Percentiles rank a stretch among this genome's conserved stretches.
Evolutionary conservation across 2,888 invertebrate species (phyloP).

Genomic region (Oscheius onirici): DNA sequence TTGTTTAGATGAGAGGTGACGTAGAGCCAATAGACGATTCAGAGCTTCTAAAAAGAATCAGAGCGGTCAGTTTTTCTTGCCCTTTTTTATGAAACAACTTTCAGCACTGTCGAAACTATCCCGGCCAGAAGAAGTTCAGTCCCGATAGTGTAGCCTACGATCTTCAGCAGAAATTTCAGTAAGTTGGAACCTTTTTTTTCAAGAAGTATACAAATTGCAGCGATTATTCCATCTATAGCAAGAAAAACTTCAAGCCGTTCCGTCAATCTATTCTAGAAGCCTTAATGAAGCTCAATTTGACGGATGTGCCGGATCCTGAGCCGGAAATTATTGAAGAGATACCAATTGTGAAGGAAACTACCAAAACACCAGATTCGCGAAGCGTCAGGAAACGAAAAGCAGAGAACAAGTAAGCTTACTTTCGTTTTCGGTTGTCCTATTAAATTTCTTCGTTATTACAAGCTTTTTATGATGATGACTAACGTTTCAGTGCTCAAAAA

Average conservation of each 20-base stretch:
- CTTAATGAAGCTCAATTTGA: background rate
- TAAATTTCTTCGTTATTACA: background rate
- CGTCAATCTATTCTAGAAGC: conserved; percentile 7
- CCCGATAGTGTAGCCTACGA: conserved; percentile 52
- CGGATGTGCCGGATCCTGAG: background rate
- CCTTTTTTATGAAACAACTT: background rate
- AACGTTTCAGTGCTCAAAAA: background rate
- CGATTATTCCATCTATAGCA: background rate
- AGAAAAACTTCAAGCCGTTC: background rate
- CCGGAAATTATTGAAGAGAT: background rate
- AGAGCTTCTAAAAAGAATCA: conserved; percentile 41
- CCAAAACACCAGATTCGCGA: background rate
- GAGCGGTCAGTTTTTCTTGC: conserved; percentile 34
- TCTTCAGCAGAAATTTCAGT: conserved; percentile 57
- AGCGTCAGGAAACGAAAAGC: conserved; percentile 22
- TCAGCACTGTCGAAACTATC: conserved; percentile 41
- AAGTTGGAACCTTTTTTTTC: too few relatives aligned
- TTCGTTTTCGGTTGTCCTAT: background rate
- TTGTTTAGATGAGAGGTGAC: conserved; percentile 6
- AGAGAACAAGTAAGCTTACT: conserved; percentile 1
- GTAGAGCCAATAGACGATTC: conserved; percentile 36
- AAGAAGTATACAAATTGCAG: too few relatives aligned
- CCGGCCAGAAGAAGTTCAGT: conserved; percentile 33
- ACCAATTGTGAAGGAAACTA: background rate
- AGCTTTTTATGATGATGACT: background rate